phyloP scores from a whole-genome alignment of 1,140 invertebrate species.

The Pentalonia nigronervosa region DNA sequence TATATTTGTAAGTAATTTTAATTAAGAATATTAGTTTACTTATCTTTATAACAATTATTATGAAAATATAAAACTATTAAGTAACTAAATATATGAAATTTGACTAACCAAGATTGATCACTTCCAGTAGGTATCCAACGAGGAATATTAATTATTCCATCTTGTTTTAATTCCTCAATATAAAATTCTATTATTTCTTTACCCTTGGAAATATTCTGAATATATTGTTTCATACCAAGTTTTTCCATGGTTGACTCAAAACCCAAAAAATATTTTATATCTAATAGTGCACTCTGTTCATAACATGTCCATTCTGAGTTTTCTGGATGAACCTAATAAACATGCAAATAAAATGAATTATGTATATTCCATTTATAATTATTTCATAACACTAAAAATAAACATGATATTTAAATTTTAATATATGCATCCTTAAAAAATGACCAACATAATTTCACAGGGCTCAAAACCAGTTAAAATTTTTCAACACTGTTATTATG shows the following conservation, averaged over 20 bases:
- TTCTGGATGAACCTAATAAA: constrained; percentile 86
- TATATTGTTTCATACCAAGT: constrained; percentile 96
- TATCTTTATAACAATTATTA: neutral
- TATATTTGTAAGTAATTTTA: neutral
- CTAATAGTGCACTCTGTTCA: constrained; percentile 90
- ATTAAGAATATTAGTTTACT: neutral
- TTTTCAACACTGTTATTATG: neutral
- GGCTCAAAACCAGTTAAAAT: too few species aligned
- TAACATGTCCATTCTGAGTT: constrained; percentile 97
- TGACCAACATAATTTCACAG: too few species aligned
- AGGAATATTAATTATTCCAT: constrained; percentile 78
- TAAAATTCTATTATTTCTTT: constrained; percentile 96
- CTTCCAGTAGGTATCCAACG: constrained; percentile 66
- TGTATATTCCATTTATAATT: neutral
- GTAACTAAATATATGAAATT: neutral
- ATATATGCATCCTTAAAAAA: neutral
- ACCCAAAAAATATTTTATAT: constrained; percentile 96
- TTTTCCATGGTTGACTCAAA: constrained; percentile 96
- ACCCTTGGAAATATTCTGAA: constrained; percentile 89
- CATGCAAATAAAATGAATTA: neutral
- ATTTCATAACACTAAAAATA: neutral
- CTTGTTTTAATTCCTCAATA: constrained; percentile 80
- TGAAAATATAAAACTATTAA: neutral
- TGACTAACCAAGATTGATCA: constrained; percentile 38
- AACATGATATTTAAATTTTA: neutral